Evolutionary conservation across 2,113 vertebrate genomes (phyloP), one percentile per base, ranked within the genome.

Genomic region (Rissa tridactyla): DNA sequence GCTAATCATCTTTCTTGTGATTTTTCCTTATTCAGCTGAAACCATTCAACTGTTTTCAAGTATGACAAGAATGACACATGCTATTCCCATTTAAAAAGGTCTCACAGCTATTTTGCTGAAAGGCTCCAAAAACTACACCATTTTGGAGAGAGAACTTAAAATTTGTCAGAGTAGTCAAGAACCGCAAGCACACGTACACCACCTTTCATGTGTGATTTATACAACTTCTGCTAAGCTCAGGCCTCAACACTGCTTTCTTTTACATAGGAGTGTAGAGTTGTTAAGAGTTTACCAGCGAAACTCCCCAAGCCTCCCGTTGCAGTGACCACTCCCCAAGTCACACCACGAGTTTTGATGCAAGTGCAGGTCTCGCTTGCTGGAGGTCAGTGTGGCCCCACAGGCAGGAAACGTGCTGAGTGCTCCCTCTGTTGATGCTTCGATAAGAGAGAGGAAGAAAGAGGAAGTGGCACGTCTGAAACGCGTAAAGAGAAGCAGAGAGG

Each of bases 231-330:
- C 76, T 46, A 47, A 64, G 75, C 60, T 83, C 52, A 84, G 38
- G 62, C 30, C 65, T 61, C 68, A 32, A 6, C 83, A 62, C 26
- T 2, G 10, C 6, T 7, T 34, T 1, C 0, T 30, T 84, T 84
- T 10, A 68, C 8, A 12, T 1, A 13, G 6, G 32, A 60, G 21
- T 0, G 0, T 0, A 29, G 55, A 32, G 90, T 0, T 44, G 32
- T 9, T 30, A 9, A 11, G 44, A 52, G 49, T 3, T 68, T 10
- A 20, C 9, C 82, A 80, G 64, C 58, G 26, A 25, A 93, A 19
- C n/a, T 68, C 10, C 26, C 38, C 65, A 27, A 23, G 58, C 15
- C 62, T 76, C 49, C 49, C 8, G 6, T 2, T 30, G 38, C 68
- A 49, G 30, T 3, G 11, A 80, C 55, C 20, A 5, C 44, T 8